phyloP scores from a whole-genome alignment of 2,888 invertebrate genomes.

The Uloborus plumipes region DNA sequence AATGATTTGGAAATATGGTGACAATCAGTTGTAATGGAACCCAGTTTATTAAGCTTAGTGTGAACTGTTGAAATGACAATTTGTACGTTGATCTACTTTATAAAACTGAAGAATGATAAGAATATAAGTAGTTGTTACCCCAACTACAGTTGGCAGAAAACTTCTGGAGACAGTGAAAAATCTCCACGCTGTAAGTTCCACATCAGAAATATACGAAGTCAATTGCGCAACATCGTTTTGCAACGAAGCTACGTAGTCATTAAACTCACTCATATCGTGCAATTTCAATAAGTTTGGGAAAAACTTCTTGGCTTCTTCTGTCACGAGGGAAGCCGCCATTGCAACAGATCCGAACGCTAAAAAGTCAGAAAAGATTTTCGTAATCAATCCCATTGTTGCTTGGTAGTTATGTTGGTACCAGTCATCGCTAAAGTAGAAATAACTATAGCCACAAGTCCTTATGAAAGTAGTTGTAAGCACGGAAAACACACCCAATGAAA shows the following conservation, averaged over 20 bases:
- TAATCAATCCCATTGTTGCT: neutral
- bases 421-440: constrained; percentile 32
- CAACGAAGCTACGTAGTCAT: constrained; percentile 11
- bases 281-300: constrained; percentile 7
- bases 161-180: constrained; percentile 46
- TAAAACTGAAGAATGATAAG: constrained; percentile 33
- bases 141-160: constrained; percentile 48
- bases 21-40: too few species aligned
- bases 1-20: too few species aligned
- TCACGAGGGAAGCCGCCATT: constrained; percentile 27
- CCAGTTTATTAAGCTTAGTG: too few species aligned
- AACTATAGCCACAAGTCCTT: constrained; percentile 34
- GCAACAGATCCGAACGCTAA: constrained; percentile 48
- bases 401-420: neutral
- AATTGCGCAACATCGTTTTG: constrained; percentile 31
- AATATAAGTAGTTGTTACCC: constrained; percentile 44
- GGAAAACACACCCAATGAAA: constrained; percentile 28
- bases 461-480: constrained; percentile 38
- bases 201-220: constrained; percentile 29
- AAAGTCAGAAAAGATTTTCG: constrained; percentile 36
- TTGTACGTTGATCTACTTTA: too few species aligned
- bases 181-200: constrained; percentile 50
- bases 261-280: neutral
- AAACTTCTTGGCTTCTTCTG: constrained; percentile 45
- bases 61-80: too few species aligned